Evolutionary conservation across 2,888 invertebrate genomes (phyloP), one percentile per base, ranked within the genome.

Genomic region (Pecten maximus): DNA sequence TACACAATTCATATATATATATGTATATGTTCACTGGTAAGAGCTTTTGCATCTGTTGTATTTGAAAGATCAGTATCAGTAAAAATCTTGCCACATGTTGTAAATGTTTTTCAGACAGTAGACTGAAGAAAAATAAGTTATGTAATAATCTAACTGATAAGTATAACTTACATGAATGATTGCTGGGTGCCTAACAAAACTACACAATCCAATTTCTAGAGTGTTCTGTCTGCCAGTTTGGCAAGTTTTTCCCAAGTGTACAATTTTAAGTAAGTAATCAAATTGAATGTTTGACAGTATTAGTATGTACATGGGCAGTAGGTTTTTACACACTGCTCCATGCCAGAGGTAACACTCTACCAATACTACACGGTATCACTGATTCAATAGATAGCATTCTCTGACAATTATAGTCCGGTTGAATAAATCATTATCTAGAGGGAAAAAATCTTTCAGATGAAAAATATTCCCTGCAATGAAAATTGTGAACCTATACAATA

Each of bases 21-120:
- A 74, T 74, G 15, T 60, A n/a, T 60, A 60, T 60, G n/a, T 74
- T 15, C 0, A 35, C 35, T 35, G 74, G 28, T 74, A 74, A 74
- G 74, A 74, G 74, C 74, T 74, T 74, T 74, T 74, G 74, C 74
- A 74, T 74, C 74, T 74, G 74, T 74, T 74, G 74, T 74, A 74
- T 74, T 74, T 74, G 28, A 74, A 74, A 74, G 74, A 74, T 74
- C 74, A 10, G 74, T 74, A 74, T 74, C 74, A 10, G 74, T 74
- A 35, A 74, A 74, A 74, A 28, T 74, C 74, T 74, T 74, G 74
- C 74, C 35, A 74, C 74, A 74, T 74, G 74, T 74, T 74, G 74
- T 74, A 35, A 74, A 74, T 19, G 74, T 35, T 74, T 74, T 74
- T 74, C 35, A 74, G 74, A 74, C 74, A 74, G 74, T 74, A 74